phyloP scores from a whole-genome alignment of 2,797 vertebrate species.

The Anabas testudineus region DNA sequence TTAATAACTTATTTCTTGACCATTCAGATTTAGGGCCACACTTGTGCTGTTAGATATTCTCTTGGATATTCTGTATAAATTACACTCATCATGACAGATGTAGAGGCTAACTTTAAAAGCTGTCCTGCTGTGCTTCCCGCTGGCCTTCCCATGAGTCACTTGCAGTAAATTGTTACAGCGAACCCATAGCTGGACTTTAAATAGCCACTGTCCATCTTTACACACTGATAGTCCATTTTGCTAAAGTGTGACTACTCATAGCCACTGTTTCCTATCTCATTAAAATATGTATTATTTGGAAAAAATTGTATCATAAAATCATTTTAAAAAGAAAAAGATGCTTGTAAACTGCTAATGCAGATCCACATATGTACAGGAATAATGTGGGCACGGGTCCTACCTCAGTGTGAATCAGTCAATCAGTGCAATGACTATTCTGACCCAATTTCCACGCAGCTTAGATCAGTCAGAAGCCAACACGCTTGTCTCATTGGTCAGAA shows the following conservation, averaged over 20 bases:
- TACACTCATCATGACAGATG: background rate
- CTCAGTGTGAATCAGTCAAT: slow-evolving; percentile 8
- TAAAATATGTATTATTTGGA: background rate
- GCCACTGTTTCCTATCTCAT: no score
- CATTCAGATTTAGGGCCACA: background rate
- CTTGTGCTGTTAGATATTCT: background rate
- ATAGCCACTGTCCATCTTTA: background rate
- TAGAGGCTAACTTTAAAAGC: slow-evolving; percentile 39
- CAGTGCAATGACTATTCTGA: slow-evolving; percentile 7
- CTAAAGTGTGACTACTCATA: background rate
- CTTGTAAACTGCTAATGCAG: background rate
- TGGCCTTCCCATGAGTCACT: slow-evolving; percentile 23
- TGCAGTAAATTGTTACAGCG: background rate
- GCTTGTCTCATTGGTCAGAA: slow-evolving; percentile 23
- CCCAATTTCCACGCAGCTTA: slow-evolving; percentile 23
- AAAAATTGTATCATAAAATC: background rate
- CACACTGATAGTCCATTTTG: background rate
- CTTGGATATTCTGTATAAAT: background rate
- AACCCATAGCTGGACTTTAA: background rate
- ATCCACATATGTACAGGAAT: background rate
- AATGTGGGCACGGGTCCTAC: slow-evolving; percentile 17
- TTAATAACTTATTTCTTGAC: background rate
- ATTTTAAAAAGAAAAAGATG: background rate
- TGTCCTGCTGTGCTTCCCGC: slow-evolving; percentile 16
- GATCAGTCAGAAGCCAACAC: slow-evolving; percentile 4